A percentile compares a stretch with the other conserved stretches of the same genome.
phyloP scores from a whole-genome alignment of 1,140 invertebrate genomes.

The Achatina immaculata region DNA sequence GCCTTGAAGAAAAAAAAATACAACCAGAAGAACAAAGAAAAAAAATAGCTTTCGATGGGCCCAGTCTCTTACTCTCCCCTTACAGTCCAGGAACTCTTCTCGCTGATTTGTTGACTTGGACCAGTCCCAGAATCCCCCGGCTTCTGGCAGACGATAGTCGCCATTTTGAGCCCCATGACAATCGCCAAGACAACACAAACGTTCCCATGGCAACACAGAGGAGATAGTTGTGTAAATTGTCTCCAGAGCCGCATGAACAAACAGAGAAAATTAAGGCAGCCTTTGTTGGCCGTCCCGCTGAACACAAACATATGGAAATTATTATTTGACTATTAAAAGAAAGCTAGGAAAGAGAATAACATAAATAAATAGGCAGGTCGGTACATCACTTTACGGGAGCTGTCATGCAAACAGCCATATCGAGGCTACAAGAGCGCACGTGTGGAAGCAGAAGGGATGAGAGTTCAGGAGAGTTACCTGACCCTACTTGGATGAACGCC shows the following conservation, averaged over 20 bases:
- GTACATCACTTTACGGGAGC: background rate
- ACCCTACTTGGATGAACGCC: constrained; percentile 3
- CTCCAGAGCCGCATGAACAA: constrained; percentile 8
- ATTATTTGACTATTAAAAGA: constrained; percentile 38
- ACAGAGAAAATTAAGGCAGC: constrained; percentile 34
- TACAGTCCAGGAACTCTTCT: background rate
- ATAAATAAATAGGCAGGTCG: constrained; percentile 20
- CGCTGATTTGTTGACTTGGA: constrained; percentile 17
- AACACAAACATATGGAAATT: constrained; percentile 34
- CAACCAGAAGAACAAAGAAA: background rate
- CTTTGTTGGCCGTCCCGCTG: background rate
- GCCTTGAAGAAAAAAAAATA: background rate
- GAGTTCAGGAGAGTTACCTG: background rate
- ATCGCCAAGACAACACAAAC: constrained; percentile 34
- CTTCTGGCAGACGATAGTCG: constrained; percentile 21
- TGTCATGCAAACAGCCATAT: background rate
- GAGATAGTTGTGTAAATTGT: constrained; percentile 28
- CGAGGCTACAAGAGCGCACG: background rate
- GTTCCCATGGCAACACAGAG: constrained; percentile 31
- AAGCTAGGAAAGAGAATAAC: constrained; percentile 19
- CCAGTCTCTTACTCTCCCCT: background rate
- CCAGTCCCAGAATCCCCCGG: constrained; percentile 12
- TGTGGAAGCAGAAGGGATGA: background rate
- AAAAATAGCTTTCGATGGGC: too few relatives aligned
- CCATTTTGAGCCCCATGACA: constrained; percentile 34